Evolutionary conservation across 2,113 vertebrate species (phyloP).

Genomic region (Corythornis madagascariensis): DNA sequence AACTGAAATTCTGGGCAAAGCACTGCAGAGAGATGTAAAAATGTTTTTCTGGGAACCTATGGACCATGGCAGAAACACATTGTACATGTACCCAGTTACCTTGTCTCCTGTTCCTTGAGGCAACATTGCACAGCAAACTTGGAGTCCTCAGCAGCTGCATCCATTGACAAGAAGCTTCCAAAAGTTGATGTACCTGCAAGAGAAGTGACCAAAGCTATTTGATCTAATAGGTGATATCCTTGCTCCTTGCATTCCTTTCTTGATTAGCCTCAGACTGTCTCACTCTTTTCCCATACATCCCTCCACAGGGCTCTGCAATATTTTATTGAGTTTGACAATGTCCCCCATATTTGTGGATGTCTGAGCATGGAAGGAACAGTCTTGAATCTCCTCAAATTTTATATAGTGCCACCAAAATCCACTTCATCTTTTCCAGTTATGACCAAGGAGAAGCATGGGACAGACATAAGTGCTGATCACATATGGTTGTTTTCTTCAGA

Average conservation of each 20-base stretch:
- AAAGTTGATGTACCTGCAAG: background rate
- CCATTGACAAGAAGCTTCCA: background rate
- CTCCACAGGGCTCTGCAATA: accelerated
- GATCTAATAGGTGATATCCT: background rate
- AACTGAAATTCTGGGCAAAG: background rate
- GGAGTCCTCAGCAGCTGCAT: background rate
- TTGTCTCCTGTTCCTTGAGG: background rate
- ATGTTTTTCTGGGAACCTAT: accelerated
- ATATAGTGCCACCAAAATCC: background rate
- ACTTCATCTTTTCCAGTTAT: background rate
- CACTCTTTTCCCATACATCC: background rate
- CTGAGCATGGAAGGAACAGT: background rate
- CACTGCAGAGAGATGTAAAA: background rate
- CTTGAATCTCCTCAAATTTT: background rate
- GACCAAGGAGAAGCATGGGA: background rate
- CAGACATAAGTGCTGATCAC: background rate
- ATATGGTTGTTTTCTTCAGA: background rate
- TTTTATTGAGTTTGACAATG: background rate
- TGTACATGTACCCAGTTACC: accelerated
- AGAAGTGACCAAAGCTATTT: background rate
- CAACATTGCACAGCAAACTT: background rate
- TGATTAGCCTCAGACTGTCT: accelerated
- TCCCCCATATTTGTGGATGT: background rate
- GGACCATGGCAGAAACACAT: background rate
- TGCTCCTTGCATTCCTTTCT: background rate